A percentile compares a stretch with the other conserved stretches of the same genome.
Evolutionary conservation across 2,113 vertebrate genomes (phyloP).

Genomic region (Burhinus oedicnemus): DNA sequence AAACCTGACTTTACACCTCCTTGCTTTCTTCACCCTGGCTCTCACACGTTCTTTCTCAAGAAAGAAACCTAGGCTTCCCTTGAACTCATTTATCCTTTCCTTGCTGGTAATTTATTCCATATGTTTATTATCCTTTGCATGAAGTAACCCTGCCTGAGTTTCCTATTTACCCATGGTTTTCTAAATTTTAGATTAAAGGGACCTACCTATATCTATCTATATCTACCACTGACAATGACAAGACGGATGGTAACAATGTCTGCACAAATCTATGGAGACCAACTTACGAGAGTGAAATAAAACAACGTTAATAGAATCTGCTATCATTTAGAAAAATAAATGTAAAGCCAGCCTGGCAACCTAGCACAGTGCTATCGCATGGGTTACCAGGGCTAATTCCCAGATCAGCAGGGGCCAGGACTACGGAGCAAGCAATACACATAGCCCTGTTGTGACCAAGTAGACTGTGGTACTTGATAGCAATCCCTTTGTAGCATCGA

Average conservation of each 20-base stretch:
- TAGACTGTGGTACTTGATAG: neutral
- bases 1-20: constrained; percentile 46
- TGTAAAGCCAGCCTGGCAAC: neutral
- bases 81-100: constrained; percentile 35
- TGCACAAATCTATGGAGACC: neutral
- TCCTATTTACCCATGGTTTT: neutral
- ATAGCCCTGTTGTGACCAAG: neutral
- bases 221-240: neutral
- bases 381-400: neutral
- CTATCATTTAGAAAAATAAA: neutral
- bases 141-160: constrained; percentile 18
- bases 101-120: constrained; percentile 35
- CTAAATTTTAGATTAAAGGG: neutral
- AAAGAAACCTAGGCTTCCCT: constrained; percentile 26
- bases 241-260: neutral
- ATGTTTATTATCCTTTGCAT: constrained; percentile 4
- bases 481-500: neutral
- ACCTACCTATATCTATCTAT: neutral
- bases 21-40: constrained; percentile 22
- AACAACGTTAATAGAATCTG: neutral
- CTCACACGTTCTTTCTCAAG: neutral
- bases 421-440: neutral
- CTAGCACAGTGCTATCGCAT: neutral
- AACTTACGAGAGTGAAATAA: neutral
- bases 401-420: neutral